Base-by-base conservation (phyloP, 2,797 vertebrate genomes). In the Ceryle rudis region DNA sequence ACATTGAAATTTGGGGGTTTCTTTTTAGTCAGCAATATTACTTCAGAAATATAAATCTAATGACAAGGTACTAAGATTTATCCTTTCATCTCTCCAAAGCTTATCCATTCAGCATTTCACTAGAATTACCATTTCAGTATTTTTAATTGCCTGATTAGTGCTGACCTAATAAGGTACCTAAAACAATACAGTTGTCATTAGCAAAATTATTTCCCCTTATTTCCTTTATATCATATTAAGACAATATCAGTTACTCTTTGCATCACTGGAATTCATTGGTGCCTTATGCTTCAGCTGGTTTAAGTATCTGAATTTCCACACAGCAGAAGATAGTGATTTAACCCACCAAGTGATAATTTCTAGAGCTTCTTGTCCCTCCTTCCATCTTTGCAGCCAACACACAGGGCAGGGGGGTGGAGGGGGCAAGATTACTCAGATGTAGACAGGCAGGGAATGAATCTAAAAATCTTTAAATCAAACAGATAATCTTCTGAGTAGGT, bases 271-370 rank as follows among this genome's bases (percentile, higher is more conserved):
- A 65, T 73, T 61, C 44, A 57, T 3, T 65, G 57, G 35, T 84
- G 44, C 55, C 72, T 73, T 77, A 55, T 52, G 47, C 66, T 83
- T 47, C 81, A 86, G 70, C 83, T 57, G 9, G 61, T 89, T 89
- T 75, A 57, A 82, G 46, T 58, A 49, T 87, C 84, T 89, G 74
- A 49, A 82, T 92, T 94, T 93, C 74, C 60, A 84, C 46, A 51
- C 49, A 87, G 55, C 35, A 91, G 57, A 85, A 86, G 64, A 35
- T 7, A 85, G 69, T 86, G 9, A 86, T 91, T 94, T 83, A 89
- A 86, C 90, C 72, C 23, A 91, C 77, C 33, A 49, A 74, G 44
- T 83, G 54, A 74, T 14, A 90, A 39, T 35, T 74, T 55, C 28
- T 64, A 51, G 60, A 85, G 28, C 26, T 90, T 70, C 66, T 77